phyloP scores from a whole-genome alignment of 2,797 vertebrate genomes.

The Liasis olivaceus region DNA sequence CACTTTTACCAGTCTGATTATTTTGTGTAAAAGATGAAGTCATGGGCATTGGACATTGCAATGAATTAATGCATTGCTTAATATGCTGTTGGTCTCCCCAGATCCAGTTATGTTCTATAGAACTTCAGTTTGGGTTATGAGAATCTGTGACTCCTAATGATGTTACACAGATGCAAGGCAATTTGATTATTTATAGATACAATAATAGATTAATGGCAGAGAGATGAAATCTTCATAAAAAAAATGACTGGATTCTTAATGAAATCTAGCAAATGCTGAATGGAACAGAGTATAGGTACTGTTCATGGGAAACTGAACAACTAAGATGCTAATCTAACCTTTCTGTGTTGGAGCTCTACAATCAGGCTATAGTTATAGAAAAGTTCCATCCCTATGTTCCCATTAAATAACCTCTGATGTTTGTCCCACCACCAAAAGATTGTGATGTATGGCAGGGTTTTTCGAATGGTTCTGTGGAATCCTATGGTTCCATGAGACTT shows the following conservation, averaged over 20 bases:
- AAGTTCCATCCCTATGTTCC: not conserved
- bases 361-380: not conserved
- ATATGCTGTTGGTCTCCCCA: not conserved
- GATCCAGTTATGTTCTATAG: not conserved
- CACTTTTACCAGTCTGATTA: slow-evolving; percentile 4
- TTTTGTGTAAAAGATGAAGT: slow-evolving; percentile 43
- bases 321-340: not conserved
- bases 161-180: not conserved
- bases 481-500: not conserved
- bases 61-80: not conserved
- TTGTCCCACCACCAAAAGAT: not conserved
- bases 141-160: not conserved
- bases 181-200: not conserved
- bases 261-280: too few species aligned
- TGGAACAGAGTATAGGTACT: not conserved
- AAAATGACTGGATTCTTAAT: not conserved
- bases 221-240: not conserved
- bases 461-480: not conserved
- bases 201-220: not conserved
- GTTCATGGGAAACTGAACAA: not conserved
- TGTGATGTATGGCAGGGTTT: not conserved
- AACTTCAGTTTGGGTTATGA: not conserved
- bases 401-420: not conserved
- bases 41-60: not conserved
- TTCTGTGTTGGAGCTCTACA: not conserved